Base-by-base conservation (phyloP, 2,113 vertebrate species). In the Periophthalmus modestus region DNA sequence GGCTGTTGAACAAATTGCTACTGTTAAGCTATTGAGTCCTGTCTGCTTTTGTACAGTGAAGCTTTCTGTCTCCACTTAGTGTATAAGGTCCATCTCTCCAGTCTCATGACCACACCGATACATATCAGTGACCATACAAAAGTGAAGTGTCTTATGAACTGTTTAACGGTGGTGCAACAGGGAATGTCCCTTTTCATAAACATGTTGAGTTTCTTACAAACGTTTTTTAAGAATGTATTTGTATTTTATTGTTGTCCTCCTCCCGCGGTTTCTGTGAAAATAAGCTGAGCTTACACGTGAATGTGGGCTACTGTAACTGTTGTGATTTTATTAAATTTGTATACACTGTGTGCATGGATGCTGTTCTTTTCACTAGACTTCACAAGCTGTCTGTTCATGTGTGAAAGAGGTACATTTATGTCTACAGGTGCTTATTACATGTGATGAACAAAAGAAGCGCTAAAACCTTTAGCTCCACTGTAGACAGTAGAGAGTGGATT, bases 291-390 rank as follows among this genome's bases (percentile, higher is more conserved):
- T 96, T 96, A 96, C 97, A 94, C 93, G 96, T 98, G 96, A 96
- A 96, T 96, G 96, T 97, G 95, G 96, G 96, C 96, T 95, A 96
- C 88, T 92, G 89, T 92, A 91, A 75, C 85, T 95, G 95, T 97
- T 96, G 95, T 97, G 96, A 97, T 96, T 98, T 98, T 98, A 98
- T 98, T 97, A 98, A 98, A 98, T 98, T 97, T 97, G 96, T 98
- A 98, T 96, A 97, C 96, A 97, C 95, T 95, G 96, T 95, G 95
- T 94, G 94, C 95, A 95, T 95, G 94, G 95, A 94, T 94, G 95
- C 96, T 93, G 94, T 94, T 95, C 95, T 96, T 96, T 96, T 95
- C 94, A 95, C 91, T 93, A 94, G 92, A 74, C 77, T 82, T 78
- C 89, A 0, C 91, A 94, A 95, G 95, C 92, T 95, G 94, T 95